These are phyloP conservation scores for Agonopterix arenella DNA, from an alignment of 2,888 invertebrate genomes.

Conservation along the genomic window DNA sequence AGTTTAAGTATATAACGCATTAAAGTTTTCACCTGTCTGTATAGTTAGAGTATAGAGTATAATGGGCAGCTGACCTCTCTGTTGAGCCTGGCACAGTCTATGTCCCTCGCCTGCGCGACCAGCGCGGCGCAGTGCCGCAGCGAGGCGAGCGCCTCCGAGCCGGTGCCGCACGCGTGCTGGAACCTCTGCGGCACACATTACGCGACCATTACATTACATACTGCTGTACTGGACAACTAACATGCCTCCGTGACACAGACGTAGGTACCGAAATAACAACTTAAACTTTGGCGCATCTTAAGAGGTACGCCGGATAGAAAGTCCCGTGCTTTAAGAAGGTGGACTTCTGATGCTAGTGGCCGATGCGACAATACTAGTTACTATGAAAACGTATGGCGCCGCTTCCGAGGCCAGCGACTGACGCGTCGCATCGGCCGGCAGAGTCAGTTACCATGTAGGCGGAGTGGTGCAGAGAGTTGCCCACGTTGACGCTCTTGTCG, in stretches of 20 bases:
- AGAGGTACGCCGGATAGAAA: no score
- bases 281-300: no score
- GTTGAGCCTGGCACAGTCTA: slow-evolving; percentile 52
- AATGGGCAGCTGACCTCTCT: slow-evolving; percentile 47
- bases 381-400: no score
- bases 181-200: slow-evolving; percentile 47
- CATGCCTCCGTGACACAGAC: no score
- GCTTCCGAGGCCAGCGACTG: slow-evolving; percentile 22
- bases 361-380: no score
- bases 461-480: slow-evolving; percentile 64
- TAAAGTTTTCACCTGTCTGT: no score
- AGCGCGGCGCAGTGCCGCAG: slow-evolving; percentile 79
- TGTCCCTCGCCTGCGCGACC: slow-evolving; percentile 80
- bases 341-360: no score
- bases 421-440: background rate
- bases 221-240: no score
- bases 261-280: no score
- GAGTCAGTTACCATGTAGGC: slow-evolving; percentile 56
- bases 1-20: no score
- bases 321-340: no score
- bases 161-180: slow-evolving; percentile 75
- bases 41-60: no score
- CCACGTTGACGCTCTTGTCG: slow-evolving; percentile 62
- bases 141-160: slow-evolving; percentile 74
- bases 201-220: background rate